Conservation (phyloP, 2,888 invertebrate species). For the Timema cristinae region DNA sequence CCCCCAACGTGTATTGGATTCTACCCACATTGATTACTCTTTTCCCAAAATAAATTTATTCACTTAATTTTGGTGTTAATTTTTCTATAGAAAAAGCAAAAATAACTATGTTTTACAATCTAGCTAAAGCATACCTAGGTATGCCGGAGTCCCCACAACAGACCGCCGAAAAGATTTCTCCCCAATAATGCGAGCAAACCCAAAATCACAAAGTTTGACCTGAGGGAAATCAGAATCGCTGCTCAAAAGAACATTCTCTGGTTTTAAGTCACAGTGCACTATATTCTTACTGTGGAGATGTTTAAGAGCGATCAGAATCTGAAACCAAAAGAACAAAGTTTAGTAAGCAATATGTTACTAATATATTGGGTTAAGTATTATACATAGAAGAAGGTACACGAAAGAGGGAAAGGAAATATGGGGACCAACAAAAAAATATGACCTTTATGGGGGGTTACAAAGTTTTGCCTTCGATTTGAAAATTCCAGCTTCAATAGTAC, state of each 20-base stretch:
- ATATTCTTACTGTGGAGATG: conserved; percentile 98
- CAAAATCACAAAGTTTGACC: conserved; percentile 98
- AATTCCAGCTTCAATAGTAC: no score
- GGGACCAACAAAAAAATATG: no score
- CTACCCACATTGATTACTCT: no score
- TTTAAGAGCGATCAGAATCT: conserved; percentile 93
- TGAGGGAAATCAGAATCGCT: conserved; percentile 95
- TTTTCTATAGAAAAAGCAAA: neutral
- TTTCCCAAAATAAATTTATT: no score
- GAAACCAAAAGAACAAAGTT: conserved; percentile 37
- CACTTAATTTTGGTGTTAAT: no score
- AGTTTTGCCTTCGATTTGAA: no score
- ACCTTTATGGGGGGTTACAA: neutral
- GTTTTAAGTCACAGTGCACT: conserved; percentile 96
- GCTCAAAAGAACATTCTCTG: conserved; percentile 95
- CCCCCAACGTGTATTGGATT: no score
- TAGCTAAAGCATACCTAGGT: conserved; percentile 62
- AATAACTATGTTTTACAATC: neutral
- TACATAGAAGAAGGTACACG: no score
- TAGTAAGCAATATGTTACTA: no score
- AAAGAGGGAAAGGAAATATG: no score
- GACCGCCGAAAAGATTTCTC: conserved; percentile 97
- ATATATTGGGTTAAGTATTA: no score
- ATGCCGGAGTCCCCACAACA: conserved; percentile 98
- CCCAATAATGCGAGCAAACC: conserved; percentile 97